Percentiles rank a stretch among this genome's conserved stretches.
These are phyloP conservation scores for Planococcus citri DNA, from an alignment of 1,140 invertebrate genomes.

Conservation along the genomic window DNA sequence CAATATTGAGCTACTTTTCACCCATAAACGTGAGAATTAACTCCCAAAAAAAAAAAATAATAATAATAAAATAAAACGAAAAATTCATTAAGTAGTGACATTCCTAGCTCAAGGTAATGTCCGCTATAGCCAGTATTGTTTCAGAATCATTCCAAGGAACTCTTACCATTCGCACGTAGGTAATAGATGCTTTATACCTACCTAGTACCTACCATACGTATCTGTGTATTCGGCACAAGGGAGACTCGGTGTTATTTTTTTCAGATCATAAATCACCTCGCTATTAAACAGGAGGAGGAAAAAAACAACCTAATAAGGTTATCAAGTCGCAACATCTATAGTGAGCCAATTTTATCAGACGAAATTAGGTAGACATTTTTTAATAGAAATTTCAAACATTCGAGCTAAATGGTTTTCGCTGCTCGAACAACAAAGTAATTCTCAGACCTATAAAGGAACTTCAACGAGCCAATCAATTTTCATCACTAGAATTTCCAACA, in stretches of 20 bases:
- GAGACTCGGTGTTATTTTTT: background rate
- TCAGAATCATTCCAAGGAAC: background rate
- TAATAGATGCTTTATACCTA: too few species aligned
- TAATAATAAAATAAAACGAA: too few species aligned
- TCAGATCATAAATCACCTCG: background rate
- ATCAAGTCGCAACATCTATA: background rate
- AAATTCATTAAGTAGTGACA: background rate
- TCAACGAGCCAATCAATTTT: background rate
- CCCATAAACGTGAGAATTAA: background rate
- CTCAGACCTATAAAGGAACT: background rate
- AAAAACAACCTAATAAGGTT: slow-evolving; percentile 8
- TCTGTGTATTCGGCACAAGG: background rate
- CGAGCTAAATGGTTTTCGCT: background rate
- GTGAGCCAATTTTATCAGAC: background rate
- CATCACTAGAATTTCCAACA: background rate
- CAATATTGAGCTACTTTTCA: background rate
- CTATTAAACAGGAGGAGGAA: background rate
- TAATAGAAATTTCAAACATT: background rate
- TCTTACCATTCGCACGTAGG: too few species aligned
- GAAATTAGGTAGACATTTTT: background rate
- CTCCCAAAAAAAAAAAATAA: slow-evolving; percentile 6
- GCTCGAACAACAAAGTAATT: background rate
- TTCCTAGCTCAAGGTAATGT: slow-evolving; percentile 6
- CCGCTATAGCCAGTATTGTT: background rate
- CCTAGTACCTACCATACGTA: too few species aligned